These are phyloP conservation scores for Pedetes capensis DNA, from an alignment of 2,113 vertebrate genomes.

Conservation along the genomic window DNA sequence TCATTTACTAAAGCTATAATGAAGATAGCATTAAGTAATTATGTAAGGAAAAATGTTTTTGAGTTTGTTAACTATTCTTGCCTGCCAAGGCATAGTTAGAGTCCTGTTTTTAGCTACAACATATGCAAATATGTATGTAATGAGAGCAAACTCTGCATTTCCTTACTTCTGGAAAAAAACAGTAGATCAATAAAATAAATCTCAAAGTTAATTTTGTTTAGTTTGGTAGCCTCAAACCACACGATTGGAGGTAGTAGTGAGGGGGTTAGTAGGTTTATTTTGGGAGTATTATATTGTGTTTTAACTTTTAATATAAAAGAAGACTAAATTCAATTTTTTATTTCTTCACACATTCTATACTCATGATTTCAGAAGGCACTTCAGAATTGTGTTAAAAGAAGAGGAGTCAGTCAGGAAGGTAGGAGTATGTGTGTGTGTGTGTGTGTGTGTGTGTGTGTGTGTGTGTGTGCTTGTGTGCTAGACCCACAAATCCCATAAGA, in stretches of 20 bases:
- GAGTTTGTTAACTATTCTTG: slow-evolving; percentile 37
- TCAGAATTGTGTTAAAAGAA: not conserved
- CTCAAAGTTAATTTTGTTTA: slow-evolving; percentile 9
- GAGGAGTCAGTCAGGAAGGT: not conserved
- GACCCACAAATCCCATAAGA: not conserved
- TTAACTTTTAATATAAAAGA: slow-evolving; percentile 9
- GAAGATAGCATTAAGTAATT: slow-evolving; percentile 62
- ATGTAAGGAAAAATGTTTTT: slow-evolving; percentile 57
- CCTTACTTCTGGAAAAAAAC: slow-evolving; percentile 33
- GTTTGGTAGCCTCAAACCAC: not conserved
- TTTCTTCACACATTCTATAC: not conserved
- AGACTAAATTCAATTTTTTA: not conserved
- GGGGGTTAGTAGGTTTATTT: not conserved
- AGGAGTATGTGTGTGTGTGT: not conserved
- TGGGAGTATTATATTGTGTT: not conserved
- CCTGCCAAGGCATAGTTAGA: not conserved
- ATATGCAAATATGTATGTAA: slow-evolving; percentile 24
- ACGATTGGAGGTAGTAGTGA: not conserved
- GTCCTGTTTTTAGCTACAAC: not conserved
- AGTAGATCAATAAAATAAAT: slow-evolving; percentile 3
- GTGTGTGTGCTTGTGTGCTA: not conserved
- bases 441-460: not conserved
- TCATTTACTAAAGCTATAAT: slow-evolving; percentile 50
- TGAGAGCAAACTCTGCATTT: slow-evolving; percentile 33
- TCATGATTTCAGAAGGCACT: not conserved